Base-by-base conservation (phyloP, 2,888 invertebrate genomes). In the Meliscaeva auricollis region DNA sequence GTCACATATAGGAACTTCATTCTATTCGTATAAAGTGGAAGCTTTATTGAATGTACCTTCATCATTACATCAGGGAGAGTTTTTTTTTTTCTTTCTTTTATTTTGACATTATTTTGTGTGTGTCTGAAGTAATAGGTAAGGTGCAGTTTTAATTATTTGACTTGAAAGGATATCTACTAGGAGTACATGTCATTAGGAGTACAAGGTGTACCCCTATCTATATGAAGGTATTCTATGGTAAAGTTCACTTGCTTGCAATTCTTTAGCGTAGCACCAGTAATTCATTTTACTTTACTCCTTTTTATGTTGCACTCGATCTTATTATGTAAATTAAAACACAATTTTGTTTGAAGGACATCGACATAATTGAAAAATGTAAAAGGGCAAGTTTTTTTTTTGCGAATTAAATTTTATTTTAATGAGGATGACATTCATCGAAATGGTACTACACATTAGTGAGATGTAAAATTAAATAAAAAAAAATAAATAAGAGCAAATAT, bases 101-200 rank as follows among this genome's bases (percentile, higher is more conserved):
- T 64, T 38, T 48, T 44, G 17, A 26, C 54, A 30, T 46, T 38
- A 11, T 75, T 58, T 22, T 56, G 22, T 64, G 58, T 69, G 20
- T 69, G 62, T 69, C 11, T 30, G 54, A 50, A 13, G 26, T 62
- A 11, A 64, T 17, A 64, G 69, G 46, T 64, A 44, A 7, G 76
- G 81, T 73, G 81, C 68, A 69, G 69, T 81, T 77, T 77, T 85
- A 81, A 85, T 81, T 85, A 81, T 69, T 77, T 74, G 85, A 81
- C 76, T 74, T 85, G 62, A 70, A 81, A 46, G 9, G 81, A 81
- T 81, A 78, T 69, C 60, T 68, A 50, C 50, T 56, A 56, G 46
- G 52, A 8, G 35, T 48, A 11, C 46, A 72, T 44, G 48, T 80
- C 76, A 80, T 73, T 85, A 76, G 22, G 44, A 26, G 15, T 6